These are phyloP conservation scores for Napeogenes inachia DNA, from an alignment of 2,888 invertebrate species.

Conservation along the genomic window DNA sequence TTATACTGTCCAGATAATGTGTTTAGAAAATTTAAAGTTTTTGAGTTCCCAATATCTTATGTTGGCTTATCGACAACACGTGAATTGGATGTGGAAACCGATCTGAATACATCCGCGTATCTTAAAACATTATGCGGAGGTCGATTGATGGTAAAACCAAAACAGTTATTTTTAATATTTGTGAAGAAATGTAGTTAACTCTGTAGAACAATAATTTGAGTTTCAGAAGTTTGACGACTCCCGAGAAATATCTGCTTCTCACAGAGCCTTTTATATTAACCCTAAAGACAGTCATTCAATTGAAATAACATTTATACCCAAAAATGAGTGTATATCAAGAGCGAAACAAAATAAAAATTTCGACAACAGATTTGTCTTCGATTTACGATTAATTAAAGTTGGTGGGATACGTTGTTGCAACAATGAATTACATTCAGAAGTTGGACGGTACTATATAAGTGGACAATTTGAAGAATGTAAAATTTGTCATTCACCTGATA, in stretches of 20 bases:
- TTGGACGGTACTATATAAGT: slow-evolving; percentile 74
- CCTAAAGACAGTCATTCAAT: slow-evolving; percentile 44
- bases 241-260: slow-evolving; percentile 63
- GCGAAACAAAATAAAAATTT: slow-evolving; percentile 44
- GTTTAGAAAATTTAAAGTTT: slow-evolving; percentile 55
- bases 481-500: slow-evolving; percentile 66
- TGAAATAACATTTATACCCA: slow-evolving; percentile 56
- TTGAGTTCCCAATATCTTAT: slow-evolving; percentile 63
- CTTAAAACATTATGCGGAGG: slow-evolving; percentile 59
- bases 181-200: background rate
- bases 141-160: slow-evolving; percentile 48
- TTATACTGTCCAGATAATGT: slow-evolving; percentile 53
- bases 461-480: slow-evolving; percentile 73
- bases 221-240: slow-evolving; percentile 65
- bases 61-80: slow-evolving; percentile 54
- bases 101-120: slow-evolving; percentile 54
- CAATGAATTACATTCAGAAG: slow-evolving; percentile 61
- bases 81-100: slow-evolving; percentile 50
- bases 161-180: slow-evolving; percentile 8
- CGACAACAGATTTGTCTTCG: slow-evolving; percentile 61
- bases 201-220: slow-evolving; percentile 5
- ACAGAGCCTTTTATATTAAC: slow-evolving; percentile 55
- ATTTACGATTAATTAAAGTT: slow-evolving; percentile 59
- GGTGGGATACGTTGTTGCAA: slow-evolving; percentile 58
- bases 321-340: slow-evolving; percentile 61